Evolutionary conservation across 2,113 vertebrate species (phyloP).

Genomic region (Jacana jacana): DNA sequence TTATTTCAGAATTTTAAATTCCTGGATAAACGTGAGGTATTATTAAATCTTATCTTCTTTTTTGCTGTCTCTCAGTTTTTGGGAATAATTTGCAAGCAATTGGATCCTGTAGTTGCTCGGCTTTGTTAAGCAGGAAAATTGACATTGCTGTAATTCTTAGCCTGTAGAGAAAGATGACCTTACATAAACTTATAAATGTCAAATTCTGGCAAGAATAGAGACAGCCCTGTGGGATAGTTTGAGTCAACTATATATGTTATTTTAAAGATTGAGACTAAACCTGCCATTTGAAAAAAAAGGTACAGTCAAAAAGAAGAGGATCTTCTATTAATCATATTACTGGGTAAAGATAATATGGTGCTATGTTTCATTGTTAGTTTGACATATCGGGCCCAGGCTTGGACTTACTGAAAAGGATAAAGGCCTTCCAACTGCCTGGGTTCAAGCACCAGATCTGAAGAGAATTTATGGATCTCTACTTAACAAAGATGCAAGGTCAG

Average conservation of each 20-base stretch:
- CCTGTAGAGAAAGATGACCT: conserved; percentile 45
- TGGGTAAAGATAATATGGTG: neutral
- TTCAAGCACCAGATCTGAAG: neutral
- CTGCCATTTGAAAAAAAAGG: neutral
- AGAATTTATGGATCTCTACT: neutral
- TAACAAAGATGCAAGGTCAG: neutral
- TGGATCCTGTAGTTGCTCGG: neutral
- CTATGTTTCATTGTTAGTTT: neutral
- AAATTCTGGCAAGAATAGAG: neutral
- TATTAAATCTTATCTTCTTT: neutral
- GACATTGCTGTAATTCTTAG: neutral
- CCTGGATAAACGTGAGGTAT: neutral
- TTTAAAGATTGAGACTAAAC: neutral
- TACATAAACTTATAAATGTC: conserved; percentile 47
- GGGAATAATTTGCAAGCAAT: neutral
- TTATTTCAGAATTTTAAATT: neutral
- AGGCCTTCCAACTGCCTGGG: neutral
- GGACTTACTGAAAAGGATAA: neutral
- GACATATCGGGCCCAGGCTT: neutral
- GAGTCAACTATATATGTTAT: neutral
- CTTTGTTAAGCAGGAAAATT: conserved; percentile 30
- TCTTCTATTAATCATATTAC: neutral
- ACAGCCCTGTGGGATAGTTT: neutral
- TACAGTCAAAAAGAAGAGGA: neutral
- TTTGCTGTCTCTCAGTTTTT: neutral